phyloP scores from a whole-genome alignment of 2,888 invertebrate genomes.

The Eupeodes luniger region DNA sequence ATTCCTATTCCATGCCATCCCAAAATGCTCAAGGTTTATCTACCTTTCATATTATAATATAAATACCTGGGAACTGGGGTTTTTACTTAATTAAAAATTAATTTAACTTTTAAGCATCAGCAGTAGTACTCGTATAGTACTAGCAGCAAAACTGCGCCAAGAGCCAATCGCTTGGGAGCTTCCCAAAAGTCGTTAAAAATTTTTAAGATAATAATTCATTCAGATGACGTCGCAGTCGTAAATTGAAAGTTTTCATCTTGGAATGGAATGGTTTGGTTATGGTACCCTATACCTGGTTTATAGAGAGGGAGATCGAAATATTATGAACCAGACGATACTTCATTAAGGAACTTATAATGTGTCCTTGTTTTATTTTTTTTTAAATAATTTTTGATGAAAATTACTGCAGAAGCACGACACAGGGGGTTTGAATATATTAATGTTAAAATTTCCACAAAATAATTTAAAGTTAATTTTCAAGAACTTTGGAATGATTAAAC shows the following conservation, averaged over 20 bases:
- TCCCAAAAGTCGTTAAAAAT: conserved; percentile 51
- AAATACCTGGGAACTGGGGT: conserved; percentile 39
- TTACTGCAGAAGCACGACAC: not conserved
- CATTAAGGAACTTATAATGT: conserved; percentile 37
- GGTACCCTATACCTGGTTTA: not conserved
- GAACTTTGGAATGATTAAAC: too few species aligned
- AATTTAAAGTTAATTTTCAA: too few species aligned
- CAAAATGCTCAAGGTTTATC: conserved; percentile 17
- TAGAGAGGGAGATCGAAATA: conserved; percentile 13
- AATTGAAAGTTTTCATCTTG: conserved; percentile 59
- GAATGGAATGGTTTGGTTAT: conserved; percentile 8
- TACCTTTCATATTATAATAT: conserved; percentile 42
- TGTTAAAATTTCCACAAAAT: too few species aligned
- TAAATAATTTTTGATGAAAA: not conserved
- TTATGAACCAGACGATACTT: conserved; percentile 41
- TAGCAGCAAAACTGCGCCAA: conserved; percentile 18
- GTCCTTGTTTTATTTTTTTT: not conserved
- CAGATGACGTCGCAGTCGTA: conserved; percentile 70
- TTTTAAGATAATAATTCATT: conserved; percentile 69
- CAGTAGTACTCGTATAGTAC: not conserved
- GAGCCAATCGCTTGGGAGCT: conserved; percentile 36
- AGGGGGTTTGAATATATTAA: not conserved
- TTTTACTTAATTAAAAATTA: conserved; percentile 73
- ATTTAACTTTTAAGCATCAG: conserved; percentile 60
- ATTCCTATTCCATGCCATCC: not conserved